phyloP scores from a whole-genome alignment of 2,888 invertebrate species.

The Torymus auratus region DNA sequence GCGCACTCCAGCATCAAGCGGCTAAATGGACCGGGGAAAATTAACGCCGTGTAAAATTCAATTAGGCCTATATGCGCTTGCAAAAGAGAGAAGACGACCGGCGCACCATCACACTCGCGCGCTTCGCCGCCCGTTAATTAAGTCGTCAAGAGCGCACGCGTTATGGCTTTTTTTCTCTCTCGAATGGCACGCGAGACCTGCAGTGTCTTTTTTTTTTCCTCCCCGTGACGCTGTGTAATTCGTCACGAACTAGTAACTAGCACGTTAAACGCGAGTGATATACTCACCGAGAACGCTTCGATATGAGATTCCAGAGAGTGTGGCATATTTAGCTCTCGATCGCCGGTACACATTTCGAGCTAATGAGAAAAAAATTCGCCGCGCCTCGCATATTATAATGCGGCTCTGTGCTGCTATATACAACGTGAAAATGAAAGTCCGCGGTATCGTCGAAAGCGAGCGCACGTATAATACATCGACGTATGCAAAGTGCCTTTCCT shows the following conservation, averaged over 20 bases:
- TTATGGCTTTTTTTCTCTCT: not conserved
- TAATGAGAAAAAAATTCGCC: constrained; percentile 4
- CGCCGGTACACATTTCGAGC: constrained; percentile 8
- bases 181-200: constrained; percentile 5
- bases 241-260: constrained; percentile 30
- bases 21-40: constrained; percentile 17
- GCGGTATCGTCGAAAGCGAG: constrained; percentile 8
- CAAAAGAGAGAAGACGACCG: not conserved
- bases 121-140: constrained; percentile 9
- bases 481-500: constrained; percentile 14
- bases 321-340: not conserved
- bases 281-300: not conserved
- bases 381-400: not conserved
- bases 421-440: constrained; percentile 37
- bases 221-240: constrained; percentile 4
- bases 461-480: not conserved
- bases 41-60: constrained; percentile 36
- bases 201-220: not conserved
- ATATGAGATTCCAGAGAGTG: not conserved
- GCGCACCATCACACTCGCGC: not conserved
- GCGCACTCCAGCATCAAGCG: not conserved
- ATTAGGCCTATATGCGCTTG: not conserved
- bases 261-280: no score
- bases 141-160: constrained; percentile 6
- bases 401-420: no score